Conservation (phyloP, 2,113 vertebrate species). For the Pelmatolapia mariae region DNA sequence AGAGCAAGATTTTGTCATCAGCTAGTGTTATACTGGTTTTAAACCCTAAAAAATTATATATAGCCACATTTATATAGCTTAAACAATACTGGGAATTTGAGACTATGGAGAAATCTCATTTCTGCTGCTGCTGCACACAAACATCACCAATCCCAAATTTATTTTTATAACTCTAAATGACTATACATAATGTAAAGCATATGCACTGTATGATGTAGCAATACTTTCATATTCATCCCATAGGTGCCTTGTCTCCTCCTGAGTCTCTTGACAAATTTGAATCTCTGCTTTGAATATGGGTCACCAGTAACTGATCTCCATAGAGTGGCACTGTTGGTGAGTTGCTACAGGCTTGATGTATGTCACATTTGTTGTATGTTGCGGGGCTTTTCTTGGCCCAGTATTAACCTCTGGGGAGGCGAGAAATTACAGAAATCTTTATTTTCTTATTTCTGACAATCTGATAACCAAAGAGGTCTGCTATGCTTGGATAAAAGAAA, state of each 20-base stretch:
- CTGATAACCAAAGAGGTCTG: not conserved
- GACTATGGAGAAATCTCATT: not conserved
- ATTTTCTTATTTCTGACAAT: not conserved
- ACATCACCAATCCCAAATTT: not conserved
- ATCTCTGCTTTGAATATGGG: conserved; percentile 56
- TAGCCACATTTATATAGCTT: not conserved
- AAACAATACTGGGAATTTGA: not conserved
- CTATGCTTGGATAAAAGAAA: not conserved
- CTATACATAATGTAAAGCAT: not conserved
- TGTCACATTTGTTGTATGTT: not conserved
- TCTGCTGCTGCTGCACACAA: not conserved
- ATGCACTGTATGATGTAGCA: not conserved
- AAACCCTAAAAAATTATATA: not conserved
- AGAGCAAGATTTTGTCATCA: not conserved
- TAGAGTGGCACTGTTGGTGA: conserved; percentile 59
- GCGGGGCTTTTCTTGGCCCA: not conserved
- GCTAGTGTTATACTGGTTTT: not conserved
- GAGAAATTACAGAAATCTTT: not conserved
- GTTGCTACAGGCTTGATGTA: not conserved
- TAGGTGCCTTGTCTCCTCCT: conserved; percentile 61
- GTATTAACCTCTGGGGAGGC: not conserved
- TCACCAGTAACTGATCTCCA: conserved; percentile 58
- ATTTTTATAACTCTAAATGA: not conserved
- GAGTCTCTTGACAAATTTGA: conserved; percentile 53
- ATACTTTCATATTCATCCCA: conserved; percentile 17